Evolutionary conservation across 2,888 invertebrate species (phyloP).

Genomic region (Mesodorylaimus sp.): DNA sequence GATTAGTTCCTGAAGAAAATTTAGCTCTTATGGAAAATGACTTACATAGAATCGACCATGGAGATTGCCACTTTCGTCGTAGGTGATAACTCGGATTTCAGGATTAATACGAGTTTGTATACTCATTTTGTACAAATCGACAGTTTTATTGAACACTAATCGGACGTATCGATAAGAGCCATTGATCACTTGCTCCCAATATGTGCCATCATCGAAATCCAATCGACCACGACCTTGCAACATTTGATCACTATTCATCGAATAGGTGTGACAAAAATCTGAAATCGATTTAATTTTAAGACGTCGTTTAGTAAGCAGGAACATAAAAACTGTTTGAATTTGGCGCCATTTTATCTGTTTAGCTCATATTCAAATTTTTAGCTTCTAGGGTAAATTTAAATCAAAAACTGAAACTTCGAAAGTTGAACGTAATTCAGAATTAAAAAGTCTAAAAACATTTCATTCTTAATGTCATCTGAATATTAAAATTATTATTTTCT

Average conservation of each 20-base stretch:
- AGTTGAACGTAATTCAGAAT: no score
- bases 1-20: neutral
- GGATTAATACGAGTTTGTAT: neutral
- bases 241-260: neutral
- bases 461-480: no score
- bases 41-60: neutral
- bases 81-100: neutral
- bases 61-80: neutral
- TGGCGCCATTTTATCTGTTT: no score
- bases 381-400: no score
- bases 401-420: no score
- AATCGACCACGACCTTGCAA: neutral
- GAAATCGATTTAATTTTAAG: no score
- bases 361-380: no score
- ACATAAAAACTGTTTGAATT: no score
- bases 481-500: no score
- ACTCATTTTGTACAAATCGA: neutral
- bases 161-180: neutral
- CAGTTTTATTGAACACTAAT: neutral
- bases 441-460: no score
- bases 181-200: neutral
- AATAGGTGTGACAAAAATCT: neutral
- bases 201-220: neutral
- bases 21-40: neutral
- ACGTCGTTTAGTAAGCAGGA: no score